Evolutionary conservation across 2,888 invertebrate genomes (phyloP).

Genomic region (Nemotelus nigrinus): DNA sequence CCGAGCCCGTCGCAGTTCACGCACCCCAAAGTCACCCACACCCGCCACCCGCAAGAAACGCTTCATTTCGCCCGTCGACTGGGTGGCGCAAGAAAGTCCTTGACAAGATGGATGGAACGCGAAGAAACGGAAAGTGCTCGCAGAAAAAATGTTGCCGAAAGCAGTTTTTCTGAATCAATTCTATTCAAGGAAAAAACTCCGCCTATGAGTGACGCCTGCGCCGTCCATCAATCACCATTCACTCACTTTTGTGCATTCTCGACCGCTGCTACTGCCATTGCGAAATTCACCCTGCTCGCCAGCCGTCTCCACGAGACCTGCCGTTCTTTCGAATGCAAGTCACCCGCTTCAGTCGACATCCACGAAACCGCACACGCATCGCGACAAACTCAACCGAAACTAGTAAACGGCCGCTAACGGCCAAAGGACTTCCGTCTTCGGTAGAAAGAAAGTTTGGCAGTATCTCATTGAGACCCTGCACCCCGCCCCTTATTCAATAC

Average conservation of each 20-base stretch:
- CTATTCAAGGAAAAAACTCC: conserved; percentile 47
- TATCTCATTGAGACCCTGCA: not conserved
- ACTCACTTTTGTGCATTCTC: conserved; percentile 31
- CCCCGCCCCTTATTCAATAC: not conserved
- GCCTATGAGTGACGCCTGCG: conserved; percentile 50
- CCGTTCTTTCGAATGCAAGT: conserved; percentile 12
- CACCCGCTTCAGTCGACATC: not conserved
- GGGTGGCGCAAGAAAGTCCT: conserved; percentile 39
- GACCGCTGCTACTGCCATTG: conserved; percentile 45
- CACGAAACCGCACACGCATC: conserved; percentile 40
- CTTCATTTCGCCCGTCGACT: conserved; percentile 11
- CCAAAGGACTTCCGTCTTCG: conserved; percentile 36
- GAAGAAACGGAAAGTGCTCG: conserved; percentile 37
- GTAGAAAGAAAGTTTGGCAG: conserved; percentile 23
- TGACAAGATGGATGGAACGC: conserved; percentile 13
- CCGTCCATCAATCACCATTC: conserved; percentile 42
- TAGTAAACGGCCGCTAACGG: conserved; percentile 29
- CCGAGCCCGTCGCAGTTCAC: conserved; percentile 10
- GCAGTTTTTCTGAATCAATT: conserved; percentile 9
- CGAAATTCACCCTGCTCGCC: conserved; percentile 18
- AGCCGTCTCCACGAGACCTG: not conserved
- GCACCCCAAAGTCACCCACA: conserved; percentile 11
- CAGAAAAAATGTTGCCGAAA: conserved; percentile 10
- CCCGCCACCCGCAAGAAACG: conserved; percentile 25
- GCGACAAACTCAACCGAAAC: conserved; percentile 42